Percentiles rank a stretch among this genome's conserved stretches.
These are phyloP conservation scores for Pycnomerus fuliginosus DNA, from an alignment of 2,888 invertebrate species.

Conservation along the genomic window DNA sequence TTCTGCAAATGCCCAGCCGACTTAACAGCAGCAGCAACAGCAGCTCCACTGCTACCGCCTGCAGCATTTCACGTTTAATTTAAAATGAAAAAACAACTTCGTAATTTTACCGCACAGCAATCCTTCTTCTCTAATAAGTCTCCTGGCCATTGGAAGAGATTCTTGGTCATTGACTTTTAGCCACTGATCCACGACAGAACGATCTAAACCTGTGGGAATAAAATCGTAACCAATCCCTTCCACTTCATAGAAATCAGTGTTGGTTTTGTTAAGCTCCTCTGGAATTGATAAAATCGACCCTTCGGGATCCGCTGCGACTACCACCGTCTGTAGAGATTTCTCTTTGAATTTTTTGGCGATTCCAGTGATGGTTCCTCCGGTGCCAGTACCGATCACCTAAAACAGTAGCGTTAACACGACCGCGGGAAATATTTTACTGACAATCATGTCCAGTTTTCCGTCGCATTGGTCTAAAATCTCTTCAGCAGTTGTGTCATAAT, in stretches of 20 bases:
- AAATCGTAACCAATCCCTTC: slow-evolving; percentile 97
- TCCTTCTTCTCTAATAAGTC: slow-evolving; percentile 90
- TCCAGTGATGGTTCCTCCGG: slow-evolving; percentile 93
- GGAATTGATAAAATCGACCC: slow-evolving; percentile 90
- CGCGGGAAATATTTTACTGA: no score
- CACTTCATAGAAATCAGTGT: slow-evolving; percentile 77
- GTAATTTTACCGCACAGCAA: slow-evolving; percentile 73
- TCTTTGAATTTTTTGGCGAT: slow-evolving; percentile 86
- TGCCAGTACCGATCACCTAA: slow-evolving; percentile 79
- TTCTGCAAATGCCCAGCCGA: slow-evolving; percentile 73
- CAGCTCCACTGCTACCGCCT: slow-evolving; percentile 93
- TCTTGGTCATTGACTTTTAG: slow-evolving; percentile 79
- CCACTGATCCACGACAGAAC: slow-evolving; percentile 83
- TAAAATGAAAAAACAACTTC: background rate
- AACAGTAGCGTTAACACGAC: no score
- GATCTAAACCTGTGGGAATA: slow-evolving; percentile 84
- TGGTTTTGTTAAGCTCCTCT: slow-evolving; percentile 69
- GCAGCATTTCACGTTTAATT: no score
- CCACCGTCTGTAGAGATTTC: slow-evolving; percentile 70
- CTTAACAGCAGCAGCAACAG: slow-evolving; percentile 73
- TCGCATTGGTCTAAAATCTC: slow-evolving; percentile 87
- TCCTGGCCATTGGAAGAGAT: slow-evolving; percentile 79
- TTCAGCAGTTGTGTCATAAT: slow-evolving; percentile 93
- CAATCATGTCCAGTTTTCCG: slow-evolving; percentile 83
- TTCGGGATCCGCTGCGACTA: slow-evolving; percentile 89